These are phyloP conservation scores for Leptatherina wallacei DNA, from an alignment of 2,797 vertebrate genomes.

Conservation along the genomic window DNA sequence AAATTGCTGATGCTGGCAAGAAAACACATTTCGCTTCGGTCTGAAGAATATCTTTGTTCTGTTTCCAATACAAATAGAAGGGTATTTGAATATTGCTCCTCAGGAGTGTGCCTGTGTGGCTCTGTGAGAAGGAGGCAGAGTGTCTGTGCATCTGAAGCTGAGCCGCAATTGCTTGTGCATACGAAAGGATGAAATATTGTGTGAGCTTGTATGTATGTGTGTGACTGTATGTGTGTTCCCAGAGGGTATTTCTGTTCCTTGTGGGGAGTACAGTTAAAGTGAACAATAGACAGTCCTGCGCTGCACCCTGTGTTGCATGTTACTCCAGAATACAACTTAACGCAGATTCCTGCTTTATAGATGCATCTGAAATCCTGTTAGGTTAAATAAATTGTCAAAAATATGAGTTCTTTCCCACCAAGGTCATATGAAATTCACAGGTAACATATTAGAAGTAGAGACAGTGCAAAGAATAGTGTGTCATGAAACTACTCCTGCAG, in stretches of 20 bases:
- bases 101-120: conserved; percentile 64
- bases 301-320: conserved; percentile 54
- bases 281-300: conserved; percentile 70
- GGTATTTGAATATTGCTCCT: conserved; percentile 82
- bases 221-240: conserved; percentile 55
- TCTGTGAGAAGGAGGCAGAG: conserved; percentile 46
- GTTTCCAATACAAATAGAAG: conserved; percentile 85
- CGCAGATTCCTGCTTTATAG: conserved; percentile 35
- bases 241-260: conserved; percentile 67
- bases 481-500: conserved; percentile 1
- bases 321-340: conserved; percentile 58
- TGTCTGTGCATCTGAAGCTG: conserved; percentile 62
- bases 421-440: conserved; percentile 6
- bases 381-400: conserved; percentile 32
- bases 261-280: conserved; percentile 68
- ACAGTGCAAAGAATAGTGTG: neutral
- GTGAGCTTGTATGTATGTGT: conserved; percentile 42
- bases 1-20: conserved; percentile 83
- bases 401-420: neutral
- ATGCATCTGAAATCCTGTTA: conserved; percentile 27
- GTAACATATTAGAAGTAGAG: conserved; percentile 13
- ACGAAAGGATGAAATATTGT: conserved; percentile 62
- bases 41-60: conserved; percentile 85
- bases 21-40: conserved; percentile 82
- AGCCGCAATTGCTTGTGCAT: conserved; percentile 57